A percentile compares a stretch with the other conserved stretches of the same genome.
Evolutionary conservation across 2,888 invertebrate genomes (phyloP).

Genomic region (Syrista parreyssii): DNA sequence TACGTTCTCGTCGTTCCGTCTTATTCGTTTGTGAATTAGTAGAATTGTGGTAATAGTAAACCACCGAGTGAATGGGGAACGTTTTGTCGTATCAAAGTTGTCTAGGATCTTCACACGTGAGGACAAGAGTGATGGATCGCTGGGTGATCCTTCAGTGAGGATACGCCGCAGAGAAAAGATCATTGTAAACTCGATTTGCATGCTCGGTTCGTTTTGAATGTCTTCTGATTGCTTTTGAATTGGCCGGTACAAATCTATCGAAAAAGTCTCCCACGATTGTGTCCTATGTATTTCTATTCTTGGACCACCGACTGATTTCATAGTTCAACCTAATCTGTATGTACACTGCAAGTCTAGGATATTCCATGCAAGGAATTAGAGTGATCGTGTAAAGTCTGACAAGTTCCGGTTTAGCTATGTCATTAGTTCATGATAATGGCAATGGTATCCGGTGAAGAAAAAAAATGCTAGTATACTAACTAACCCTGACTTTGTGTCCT

Average conservation of each 20-base stretch:
- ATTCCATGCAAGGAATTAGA: neutral
- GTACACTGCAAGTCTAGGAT: neutral
- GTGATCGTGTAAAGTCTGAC: neutral
- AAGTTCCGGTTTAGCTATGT: neutral
- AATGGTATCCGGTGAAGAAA: neutral
- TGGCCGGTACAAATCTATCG: slow-evolving; percentile 12
- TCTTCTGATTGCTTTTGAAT: slow-evolving; percentile 52
- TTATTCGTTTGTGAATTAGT: neutral
- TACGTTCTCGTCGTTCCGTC: neutral
- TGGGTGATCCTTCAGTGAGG: slow-evolving; percentile 35
- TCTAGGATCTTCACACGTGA: neutral
- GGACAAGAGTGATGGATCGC: slow-evolving; percentile 50
- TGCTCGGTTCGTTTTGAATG: slow-evolving; percentile 46
- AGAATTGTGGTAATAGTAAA: neutral
- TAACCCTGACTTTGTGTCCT: neutral
- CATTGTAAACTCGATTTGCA: slow-evolving; percentile 51
- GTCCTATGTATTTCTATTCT: neutral
- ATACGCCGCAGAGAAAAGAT: neutral
- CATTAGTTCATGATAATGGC: neutral
- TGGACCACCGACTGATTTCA: neutral
- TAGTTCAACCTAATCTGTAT: neutral
- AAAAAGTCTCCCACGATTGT: slow-evolving; percentile 4
- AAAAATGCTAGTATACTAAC: neutral
- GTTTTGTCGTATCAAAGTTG: neutral
- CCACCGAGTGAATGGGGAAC: neutral